Percentiles rank a stretch among this genome's conserved stretches.
These are phyloP conservation scores for Tachina grossa DNA, from an alignment of 2,888 invertebrate genomes.

Conservation along the genomic window DNA sequence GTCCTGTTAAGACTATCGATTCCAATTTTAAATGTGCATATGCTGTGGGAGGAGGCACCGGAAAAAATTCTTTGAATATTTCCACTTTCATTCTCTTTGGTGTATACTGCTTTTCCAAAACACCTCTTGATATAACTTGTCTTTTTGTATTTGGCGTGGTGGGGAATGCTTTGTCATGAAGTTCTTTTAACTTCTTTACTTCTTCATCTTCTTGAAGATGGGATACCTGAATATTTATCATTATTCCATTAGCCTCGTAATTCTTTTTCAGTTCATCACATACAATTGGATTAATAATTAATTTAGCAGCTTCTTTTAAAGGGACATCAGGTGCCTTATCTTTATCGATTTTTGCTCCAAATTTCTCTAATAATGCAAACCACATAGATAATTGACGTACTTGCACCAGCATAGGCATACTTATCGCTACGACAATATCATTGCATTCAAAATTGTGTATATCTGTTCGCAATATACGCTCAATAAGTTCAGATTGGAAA, in stretches of 20 bases:
- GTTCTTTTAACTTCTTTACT: conserved; percentile 82
- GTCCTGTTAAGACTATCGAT: conserved; percentile 78
- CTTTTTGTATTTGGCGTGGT: conserved; percentile 74
- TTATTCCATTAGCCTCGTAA: conserved; percentile 84
- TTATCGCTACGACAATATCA: conserved; percentile 88
- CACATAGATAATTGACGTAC: conserved; percentile 87
- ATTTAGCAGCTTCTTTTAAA: conserved; percentile 92
- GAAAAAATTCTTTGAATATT: conserved; percentile 83
- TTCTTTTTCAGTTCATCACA: conserved; percentile 84
- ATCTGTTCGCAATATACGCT: conserved; percentile 84
- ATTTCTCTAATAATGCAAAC: conserved; percentile 84
- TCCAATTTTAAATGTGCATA: conserved; percentile 74
- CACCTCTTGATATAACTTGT: conserved; percentile 86
- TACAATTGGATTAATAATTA: conserved; percentile 86
- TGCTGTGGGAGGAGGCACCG: conserved; percentile 84
- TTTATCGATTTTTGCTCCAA: conserved; percentile 83
- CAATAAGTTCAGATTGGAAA: conserved; percentile 84
- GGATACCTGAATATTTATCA: conserved; percentile 82
- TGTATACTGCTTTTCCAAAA: conserved; percentile 85
- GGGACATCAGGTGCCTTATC: conserved; percentile 83
- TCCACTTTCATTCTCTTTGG: conserved; percentile 83
- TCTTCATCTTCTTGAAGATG: conserved; percentile 85
- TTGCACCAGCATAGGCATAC: conserved; percentile 87
- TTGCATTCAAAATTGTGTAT: conserved; percentile 85
- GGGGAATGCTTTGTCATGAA: conserved; percentile 77